phyloP scores from a whole-genome alignment of 2,888 invertebrate species.

The Aromia moschata region DNA sequence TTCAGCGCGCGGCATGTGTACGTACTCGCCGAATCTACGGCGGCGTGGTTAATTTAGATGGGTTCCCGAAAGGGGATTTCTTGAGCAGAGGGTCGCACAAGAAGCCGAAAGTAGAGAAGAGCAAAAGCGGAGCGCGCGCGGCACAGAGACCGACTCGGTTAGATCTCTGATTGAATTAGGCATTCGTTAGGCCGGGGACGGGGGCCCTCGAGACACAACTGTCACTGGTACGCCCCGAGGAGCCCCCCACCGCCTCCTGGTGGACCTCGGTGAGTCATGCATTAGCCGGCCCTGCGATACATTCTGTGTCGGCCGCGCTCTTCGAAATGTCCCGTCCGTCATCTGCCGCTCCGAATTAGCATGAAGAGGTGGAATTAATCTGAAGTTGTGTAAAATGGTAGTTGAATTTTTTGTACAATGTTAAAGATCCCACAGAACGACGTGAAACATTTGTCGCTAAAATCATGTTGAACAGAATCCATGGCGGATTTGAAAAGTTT shows the following conservation, averaged over 20 bases:
- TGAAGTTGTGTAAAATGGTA: too few species aligned
- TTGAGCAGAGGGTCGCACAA: conserved; percentile 33
- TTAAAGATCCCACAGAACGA: too few species aligned
- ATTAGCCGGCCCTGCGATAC: conserved; percentile 37
- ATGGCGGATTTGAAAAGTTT: too few species aligned
- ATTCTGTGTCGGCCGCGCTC: not conserved
- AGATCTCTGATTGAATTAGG: conserved; percentile 64
- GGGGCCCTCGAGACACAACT: conserved; percentile 59
- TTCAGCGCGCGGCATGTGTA: not conserved
- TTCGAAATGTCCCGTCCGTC: too few species aligned
- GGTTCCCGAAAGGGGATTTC: conserved; percentile 20
- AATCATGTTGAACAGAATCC: too few species aligned
- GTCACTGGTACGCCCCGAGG: conserved; percentile 47
- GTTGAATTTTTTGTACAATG: too few species aligned
- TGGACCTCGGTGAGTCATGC: conserved; percentile 43
- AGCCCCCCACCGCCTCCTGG: conserved; percentile 41
- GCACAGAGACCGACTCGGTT: conserved; percentile 48
- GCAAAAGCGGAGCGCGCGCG: conserved; percentile 26
- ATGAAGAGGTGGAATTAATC: too few species aligned
- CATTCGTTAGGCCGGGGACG: conserved; percentile 59
- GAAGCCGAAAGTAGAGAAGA: conserved; percentile 30
- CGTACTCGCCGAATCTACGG: not conserved
- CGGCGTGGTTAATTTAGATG: conserved; percentile 21
- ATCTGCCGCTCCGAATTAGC: too few species aligned
- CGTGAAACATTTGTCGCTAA: too few species aligned